Base-by-base conservation (phyloP, 2,797 vertebrate species). In the Sebastolobus alascanus region DNA sequence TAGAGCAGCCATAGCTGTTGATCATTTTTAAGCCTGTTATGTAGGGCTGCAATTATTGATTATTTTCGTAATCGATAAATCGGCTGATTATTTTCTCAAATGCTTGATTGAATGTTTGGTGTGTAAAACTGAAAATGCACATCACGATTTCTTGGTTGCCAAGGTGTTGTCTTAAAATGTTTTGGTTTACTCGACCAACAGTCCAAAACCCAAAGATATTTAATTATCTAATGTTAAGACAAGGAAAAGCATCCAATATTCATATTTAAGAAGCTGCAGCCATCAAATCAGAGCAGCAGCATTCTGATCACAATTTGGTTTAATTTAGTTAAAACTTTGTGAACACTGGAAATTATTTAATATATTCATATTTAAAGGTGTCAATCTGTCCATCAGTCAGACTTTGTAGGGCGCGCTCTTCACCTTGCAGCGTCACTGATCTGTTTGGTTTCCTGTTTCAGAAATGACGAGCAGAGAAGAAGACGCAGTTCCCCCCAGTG, bases 401-500 rank as follows among this genome's bases (percentile, higher is more conserved):
- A 11, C 18, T 9, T 52, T 14, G 18, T 33, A 31, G 55, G 68
- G 22, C 27, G 13, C 59, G 35, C 13, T 73, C 16, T 5, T 73
- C 64, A 4, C 16, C 43, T 31, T 4, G 1, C 12, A 1, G 8
- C 9, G 2, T 59, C 69, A 4, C 31, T 70, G 6, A 74, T 72
- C 58, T 3, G 6, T 75, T 71, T 54, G 16, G 27, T 80, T 63
- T 75, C 90, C 85, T 91, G 14, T 96, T 96, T 70, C 90, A 98
- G 97, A 96, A 94, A 89, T 97, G 95, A 95, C 84, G 77, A 91
- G 80, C 94, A 94, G 91, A 95, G 96, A 97, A 93, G 96, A 96
- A 93, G 91, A 93, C 81, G 89, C 96, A 92, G 88, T 91, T 82
- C 95, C 95, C 95, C 96, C 93, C 56, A 27, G 14, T 6, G 33